Evolutionary conservation across 2,888 invertebrate genomes (phyloP).

Genomic region (Apotomis turbidana): DNA sequence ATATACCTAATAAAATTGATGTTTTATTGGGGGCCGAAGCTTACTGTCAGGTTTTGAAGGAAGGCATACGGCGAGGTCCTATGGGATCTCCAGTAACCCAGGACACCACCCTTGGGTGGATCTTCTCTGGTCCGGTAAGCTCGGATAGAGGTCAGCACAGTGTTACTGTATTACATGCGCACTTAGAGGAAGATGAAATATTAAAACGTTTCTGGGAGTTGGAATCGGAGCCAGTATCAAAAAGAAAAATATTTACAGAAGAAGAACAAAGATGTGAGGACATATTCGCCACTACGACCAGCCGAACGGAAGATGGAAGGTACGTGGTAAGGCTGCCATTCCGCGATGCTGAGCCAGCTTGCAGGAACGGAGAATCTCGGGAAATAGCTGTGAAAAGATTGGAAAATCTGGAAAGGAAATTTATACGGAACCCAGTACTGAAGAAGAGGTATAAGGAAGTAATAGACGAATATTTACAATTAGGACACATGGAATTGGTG

Average conservation of each 20-base stretch:
- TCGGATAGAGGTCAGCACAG: background rate
- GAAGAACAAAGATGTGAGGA: conserved; percentile 3
- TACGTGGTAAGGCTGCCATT: conserved; percentile 1
- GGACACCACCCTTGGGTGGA: conserved; percentile 45
- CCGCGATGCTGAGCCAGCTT: too few species aligned
- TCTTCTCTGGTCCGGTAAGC: conserved; percentile 42
- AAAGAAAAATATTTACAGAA: background rate
- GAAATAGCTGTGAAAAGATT: too few species aligned
- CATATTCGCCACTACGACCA: background rate
- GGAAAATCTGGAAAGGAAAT: too few species aligned
- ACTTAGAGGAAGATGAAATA: background rate
- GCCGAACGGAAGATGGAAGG: background rate
- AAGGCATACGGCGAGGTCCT: conserved; percentile 42
- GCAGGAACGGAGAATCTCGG: too few species aligned
- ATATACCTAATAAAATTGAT: too few species aligned
- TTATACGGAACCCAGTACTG: too few species aligned
- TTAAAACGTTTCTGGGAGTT: conserved; percentile 7
- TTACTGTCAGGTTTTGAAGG: conserved; percentile 39
- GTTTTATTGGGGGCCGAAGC: too few species aligned
- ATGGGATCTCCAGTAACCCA: conserved; percentile 41
- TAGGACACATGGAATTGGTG: too few species aligned
- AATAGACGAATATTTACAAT: too few species aligned
- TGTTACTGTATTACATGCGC: background rate
- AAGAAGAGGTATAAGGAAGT: too few species aligned
- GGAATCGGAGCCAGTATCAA: background rate